A percentile compares a stretch with the other conserved stretches of the same genome.
Conservation (phyloP, 2,113 vertebrate genomes). For the Tragelaphus strepsiceros region DNA sequence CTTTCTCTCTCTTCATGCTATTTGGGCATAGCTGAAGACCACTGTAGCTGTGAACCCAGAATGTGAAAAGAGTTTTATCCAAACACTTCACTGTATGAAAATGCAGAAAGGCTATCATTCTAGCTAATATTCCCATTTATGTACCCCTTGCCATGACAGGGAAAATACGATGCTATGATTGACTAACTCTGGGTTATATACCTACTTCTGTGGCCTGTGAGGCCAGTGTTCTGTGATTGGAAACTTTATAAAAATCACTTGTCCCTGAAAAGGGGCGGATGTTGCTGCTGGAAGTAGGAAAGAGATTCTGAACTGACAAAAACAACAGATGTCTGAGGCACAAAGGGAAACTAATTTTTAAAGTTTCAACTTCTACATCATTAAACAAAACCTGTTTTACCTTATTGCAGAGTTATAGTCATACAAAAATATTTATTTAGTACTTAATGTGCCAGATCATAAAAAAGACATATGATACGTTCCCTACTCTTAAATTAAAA, state of each 20-base stretch:
- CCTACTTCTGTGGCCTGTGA: background rate
- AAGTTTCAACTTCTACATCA: background rate
- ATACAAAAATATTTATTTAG: conserved; percentile 46
- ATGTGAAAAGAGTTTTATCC: background rate
- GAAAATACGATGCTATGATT: background rate
- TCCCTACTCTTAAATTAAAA: background rate
- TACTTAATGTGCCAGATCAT: background rate
- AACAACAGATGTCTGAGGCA: conserved; percentile 38
- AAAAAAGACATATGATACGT: background rate
- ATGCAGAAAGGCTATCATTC: background rate
- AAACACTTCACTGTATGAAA: background rate
- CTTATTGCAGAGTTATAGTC: background rate
- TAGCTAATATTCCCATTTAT: background rate
- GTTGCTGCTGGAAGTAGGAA: background rate
- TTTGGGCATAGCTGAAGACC: background rate
- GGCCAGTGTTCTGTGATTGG: background rate
- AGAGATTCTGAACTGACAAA: background rate
- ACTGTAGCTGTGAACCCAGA: background rate
- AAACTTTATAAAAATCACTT: background rate
- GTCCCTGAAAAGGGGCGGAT: background rate
- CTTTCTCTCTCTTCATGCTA: background rate
- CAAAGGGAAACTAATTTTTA: conserved; percentile 27
- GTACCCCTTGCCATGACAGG: background rate
- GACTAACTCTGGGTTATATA: background rate
- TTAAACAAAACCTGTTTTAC: conserved; percentile 45